These are phyloP conservation scores for Gorsachius goisagi DNA, from an alignment of 2,113 vertebrate species.

Conservation along the genomic window DNA sequence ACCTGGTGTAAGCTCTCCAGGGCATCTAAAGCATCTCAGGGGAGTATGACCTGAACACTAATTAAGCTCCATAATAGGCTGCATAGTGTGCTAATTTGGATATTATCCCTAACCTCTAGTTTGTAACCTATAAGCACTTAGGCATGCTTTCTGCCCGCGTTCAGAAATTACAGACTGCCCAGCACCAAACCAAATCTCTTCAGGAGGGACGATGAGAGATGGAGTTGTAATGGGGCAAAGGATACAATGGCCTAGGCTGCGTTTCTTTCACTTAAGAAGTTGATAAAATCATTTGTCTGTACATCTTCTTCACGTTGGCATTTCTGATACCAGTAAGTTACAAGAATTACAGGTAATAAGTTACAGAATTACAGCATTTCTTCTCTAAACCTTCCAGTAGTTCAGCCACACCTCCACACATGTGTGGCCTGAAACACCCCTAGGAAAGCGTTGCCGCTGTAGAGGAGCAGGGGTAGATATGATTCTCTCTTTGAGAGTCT, in stretches of 20 bases:
- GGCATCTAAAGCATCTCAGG: neutral
- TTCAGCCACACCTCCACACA: neutral
- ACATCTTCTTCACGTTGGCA: neutral
- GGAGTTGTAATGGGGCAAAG: neutral
- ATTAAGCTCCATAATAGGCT: neutral
- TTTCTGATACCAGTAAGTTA: neutral
- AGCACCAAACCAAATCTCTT: neutral
- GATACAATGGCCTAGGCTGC: neutral
- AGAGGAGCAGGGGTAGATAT: neutral
- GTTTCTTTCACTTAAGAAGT: neutral
- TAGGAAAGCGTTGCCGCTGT: neutral
- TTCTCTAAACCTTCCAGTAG: neutral
- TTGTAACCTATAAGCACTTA: neutral
- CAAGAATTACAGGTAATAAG: neutral
- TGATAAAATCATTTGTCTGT: neutral
- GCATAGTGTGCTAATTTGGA: neutral
- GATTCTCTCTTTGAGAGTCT: neutral
- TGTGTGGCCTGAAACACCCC: neutral
- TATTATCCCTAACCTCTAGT: neutral
- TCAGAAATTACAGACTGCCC: neutral
- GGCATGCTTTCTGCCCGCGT: neutral
- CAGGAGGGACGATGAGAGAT: neutral
- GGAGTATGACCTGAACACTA: neutral
- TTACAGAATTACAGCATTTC: neutral
- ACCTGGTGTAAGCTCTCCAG: neutral